Evolutionary conservation across 2,113 vertebrate species (phyloP), one percentile per base, ranked within the genome.

Genomic region (Notarius quadriscutis): DNA sequence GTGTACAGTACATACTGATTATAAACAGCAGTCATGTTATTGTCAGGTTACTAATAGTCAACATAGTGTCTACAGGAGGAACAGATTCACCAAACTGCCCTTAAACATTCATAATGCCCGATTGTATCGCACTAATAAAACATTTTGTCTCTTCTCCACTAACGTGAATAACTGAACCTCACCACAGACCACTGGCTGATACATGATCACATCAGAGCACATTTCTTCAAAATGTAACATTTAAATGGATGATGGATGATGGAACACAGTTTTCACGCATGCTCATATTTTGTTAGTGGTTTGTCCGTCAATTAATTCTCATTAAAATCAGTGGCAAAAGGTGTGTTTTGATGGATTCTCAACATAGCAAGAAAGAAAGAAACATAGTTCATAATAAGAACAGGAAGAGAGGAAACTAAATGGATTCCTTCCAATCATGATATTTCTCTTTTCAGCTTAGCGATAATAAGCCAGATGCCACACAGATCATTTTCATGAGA

Each of bases 401-500:
- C 63, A 63, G 63, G 14, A 65, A 58, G 30, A 1, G 34, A 67
- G 14, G 41, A 65, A 25, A 67, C 65, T 9, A 27, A 69, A 72
- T n/a, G 5, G 18, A 58, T 63, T 25, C 71, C 48, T 89, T 79
- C 53, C 15, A 62, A 80, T 81, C 80, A 14, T 15, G 34, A n/a
- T 12, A 60, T 80, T 79, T 87, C 74, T 81, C 53, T 71, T 89
- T 86, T 88, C 41, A 27, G 67, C 9, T 60, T 75, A 30, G 57
- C 25, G 81, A 84, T 77, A 80, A 84, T 86, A 65, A 51, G 41
- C 53, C 86, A 86, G 80, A 90, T 87, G 83, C 67, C 75, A 79
- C 80, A 85, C 53, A 81, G 34, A 79, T 82, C 74, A 58, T 77
- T 53, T 74, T 86, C 57, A 41, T 67, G 48, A 75, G 84, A 65